Conservation (phyloP, 2,888 invertebrate species). For the Cosmorhoe ocellata region DNA sequence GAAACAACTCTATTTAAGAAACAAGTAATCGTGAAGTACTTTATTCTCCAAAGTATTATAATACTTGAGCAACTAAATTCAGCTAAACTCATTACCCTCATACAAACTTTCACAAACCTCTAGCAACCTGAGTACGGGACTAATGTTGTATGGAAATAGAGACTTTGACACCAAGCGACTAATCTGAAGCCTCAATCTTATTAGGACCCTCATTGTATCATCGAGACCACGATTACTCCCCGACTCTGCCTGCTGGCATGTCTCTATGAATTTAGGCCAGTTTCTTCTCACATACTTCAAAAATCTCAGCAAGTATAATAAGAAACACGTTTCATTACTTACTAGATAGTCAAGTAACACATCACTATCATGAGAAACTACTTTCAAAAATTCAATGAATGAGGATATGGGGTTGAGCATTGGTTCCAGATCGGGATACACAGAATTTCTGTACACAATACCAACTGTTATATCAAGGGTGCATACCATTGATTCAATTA, state of each 20-base stretch:
- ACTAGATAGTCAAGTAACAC: conserved; percentile 92
- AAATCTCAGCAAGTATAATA: conserved; percentile 91
- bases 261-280: conserved; percentile 91
- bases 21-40: conserved; percentile 8
- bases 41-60: conserved; percentile 20
- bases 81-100: conserved; percentile 91
- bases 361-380: conserved; percentile 91
- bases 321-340: conserved; percentile 95
- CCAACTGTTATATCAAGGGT: conserved; percentile 94
- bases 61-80: conserved; percentile 50
- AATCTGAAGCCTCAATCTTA: conserved; percentile 89
- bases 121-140: conserved; percentile 90
- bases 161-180: conserved; percentile 91
- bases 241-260: conserved; percentile 86
- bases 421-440: conserved; percentile 89
- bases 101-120: conserved; percentile 93
- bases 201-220: conserved; percentile 92
- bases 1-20: too few species aligned
- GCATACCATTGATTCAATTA: conserved; percentile 96
- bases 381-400: conserved; percentile 92
- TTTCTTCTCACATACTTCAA: conserved; percentile 92
- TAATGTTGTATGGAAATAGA: conserved; percentile 94
- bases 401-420: conserved; percentile 93
- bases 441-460: conserved; percentile 90
- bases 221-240: conserved; percentile 84